These are phyloP conservation scores for Narcine bancroftii DNA, from an alignment of 2,113 vertebrate genomes.

Conservation along the genomic window DNA sequence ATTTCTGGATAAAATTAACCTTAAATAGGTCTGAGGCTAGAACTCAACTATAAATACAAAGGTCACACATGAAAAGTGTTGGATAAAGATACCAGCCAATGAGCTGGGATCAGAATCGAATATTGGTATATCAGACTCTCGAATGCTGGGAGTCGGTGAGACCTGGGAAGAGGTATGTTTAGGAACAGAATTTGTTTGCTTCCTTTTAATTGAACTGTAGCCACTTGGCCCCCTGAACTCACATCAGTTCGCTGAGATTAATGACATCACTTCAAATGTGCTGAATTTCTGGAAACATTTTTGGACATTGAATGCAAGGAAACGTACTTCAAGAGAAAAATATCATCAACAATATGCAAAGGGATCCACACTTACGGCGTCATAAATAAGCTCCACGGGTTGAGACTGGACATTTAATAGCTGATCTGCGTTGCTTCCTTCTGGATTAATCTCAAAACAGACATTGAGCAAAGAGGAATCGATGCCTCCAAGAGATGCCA, in stretches of 20 bases:
- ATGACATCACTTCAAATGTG: no score
- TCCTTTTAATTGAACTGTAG: no score
- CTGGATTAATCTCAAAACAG: constrained; percentile 76
- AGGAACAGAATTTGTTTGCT: no score
- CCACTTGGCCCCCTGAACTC: no score
- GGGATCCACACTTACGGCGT: constrained; percentile 67
- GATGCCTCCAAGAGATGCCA: constrained; percentile 73
- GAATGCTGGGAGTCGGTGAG: no score
- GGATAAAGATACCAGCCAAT: not conserved
- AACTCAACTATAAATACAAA: not conserved
- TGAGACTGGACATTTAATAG: constrained; percentile 74
- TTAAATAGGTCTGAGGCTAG: not conserved
- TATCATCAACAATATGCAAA: not conserved
- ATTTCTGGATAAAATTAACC: not conserved
- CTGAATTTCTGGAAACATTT: not conserved
- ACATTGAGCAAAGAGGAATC: constrained; percentile 75
- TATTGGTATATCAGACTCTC: no score
- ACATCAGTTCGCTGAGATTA: no score
- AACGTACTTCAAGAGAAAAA: not conserved
- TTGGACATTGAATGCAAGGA: not conserved
- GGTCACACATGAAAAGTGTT: not conserved
- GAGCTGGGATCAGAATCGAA: not conserved
- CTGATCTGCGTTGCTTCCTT: constrained; percentile 71
- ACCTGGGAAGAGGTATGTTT: no score
- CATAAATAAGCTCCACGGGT: constrained; percentile 89